phyloP scores from a whole-genome alignment of 2,797 vertebrate genomes.

The Brachyalestes nurse region DNA sequence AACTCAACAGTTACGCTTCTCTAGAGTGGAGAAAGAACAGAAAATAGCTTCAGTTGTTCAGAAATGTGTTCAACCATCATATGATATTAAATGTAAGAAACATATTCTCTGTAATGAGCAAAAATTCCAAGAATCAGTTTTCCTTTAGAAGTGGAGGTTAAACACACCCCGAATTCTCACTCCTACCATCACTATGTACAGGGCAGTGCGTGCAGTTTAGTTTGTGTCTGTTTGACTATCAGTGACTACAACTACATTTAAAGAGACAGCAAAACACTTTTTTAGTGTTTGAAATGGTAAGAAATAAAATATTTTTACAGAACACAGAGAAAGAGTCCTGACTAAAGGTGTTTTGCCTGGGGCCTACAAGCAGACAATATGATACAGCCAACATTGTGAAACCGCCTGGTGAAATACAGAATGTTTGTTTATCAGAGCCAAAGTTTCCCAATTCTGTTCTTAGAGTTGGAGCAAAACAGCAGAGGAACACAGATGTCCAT shows the following conservation, averaged over 20 bases:
- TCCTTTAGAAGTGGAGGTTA: not conserved
- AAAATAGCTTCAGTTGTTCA: slow-evolving; percentile 21
- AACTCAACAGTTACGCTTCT: slow-evolving; percentile 20
- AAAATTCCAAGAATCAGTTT: not conserved
- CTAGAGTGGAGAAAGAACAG: slow-evolving; percentile 24
- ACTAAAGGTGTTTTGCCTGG: not conserved
- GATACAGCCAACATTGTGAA: not conserved
- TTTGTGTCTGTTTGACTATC: not conserved
- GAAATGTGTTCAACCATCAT: slow-evolving; percentile 6
- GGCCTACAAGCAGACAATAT: not conserved
- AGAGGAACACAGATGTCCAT: not conserved
- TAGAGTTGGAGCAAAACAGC: not conserved
- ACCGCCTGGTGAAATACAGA: not conserved
- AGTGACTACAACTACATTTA: not conserved
- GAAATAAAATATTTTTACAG: not conserved
- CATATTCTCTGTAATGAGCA: not conserved
- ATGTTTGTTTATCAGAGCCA: not conserved
- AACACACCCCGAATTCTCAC: not conserved
- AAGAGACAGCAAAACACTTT: not conserved
- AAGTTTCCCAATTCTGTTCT: not conserved
- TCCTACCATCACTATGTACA: not conserved
- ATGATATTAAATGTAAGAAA: not conserved
- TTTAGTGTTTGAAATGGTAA: not conserved
- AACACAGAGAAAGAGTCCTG: not conserved
- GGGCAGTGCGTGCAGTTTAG: not conserved